Conservation (phyloP, 1,140 invertebrate genomes). For the Pseudomyrmex pallidus region DNA sequence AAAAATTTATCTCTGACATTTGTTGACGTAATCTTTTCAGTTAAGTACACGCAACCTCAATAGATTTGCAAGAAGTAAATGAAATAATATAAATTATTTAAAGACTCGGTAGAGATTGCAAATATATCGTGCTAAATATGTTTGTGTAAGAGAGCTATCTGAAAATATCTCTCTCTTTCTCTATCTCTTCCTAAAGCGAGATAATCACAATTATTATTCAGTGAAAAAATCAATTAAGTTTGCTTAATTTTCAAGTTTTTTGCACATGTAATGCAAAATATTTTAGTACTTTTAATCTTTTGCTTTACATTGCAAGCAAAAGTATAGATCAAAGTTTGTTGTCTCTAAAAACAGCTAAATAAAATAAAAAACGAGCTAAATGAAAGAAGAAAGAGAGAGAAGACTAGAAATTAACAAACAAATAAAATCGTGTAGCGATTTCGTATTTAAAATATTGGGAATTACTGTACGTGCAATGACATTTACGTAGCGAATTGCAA, state of each 20-base stretch:
- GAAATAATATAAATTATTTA: background rate
- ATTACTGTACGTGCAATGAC: conserved; percentile 34
- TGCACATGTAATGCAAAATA: too few relatives aligned
- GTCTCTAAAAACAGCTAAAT: background rate
- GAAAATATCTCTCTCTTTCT: too few relatives aligned
- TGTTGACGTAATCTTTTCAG: conserved; percentile 9
- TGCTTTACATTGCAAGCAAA: background rate
- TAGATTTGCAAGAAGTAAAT: conserved; percentile 25
- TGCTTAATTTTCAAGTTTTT: too few relatives aligned
- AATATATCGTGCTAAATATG: background rate
- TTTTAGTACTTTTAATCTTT: too few relatives aligned
- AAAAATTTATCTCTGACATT: conserved; percentile 5
- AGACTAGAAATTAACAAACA: conserved; percentile 36
- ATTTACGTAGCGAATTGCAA: conserved; percentile 60
- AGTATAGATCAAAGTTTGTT: background rate
- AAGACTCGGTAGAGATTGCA: background rate
- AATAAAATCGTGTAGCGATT: conserved; percentile 39
- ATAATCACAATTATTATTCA: conserved; percentile 3
- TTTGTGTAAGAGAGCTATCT: background rate
- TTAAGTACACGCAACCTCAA: conserved; percentile 9
- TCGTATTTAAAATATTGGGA: conserved; percentile 53
- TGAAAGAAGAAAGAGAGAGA: conserved; percentile 3
- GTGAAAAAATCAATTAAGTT: background rate
- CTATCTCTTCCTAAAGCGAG: background rate
- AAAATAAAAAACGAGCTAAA: background rate